Conservation (phyloP, 2,113 vertebrate species). For the Hiodon alosoides region DNA sequence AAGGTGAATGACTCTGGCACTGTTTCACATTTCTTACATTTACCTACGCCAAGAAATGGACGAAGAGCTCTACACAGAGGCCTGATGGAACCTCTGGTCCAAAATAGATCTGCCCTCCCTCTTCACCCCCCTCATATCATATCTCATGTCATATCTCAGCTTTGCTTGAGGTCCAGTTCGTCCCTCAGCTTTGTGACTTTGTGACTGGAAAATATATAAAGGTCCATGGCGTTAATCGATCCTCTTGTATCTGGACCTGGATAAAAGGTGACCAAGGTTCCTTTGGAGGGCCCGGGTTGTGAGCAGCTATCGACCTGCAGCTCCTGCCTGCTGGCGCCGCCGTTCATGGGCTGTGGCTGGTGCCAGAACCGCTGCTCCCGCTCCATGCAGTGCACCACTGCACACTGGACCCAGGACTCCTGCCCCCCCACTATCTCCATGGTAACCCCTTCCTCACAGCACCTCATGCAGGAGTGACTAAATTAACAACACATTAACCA, state of each 20-base stretch:
- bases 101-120: not conserved
- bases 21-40: not conserved
- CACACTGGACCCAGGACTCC: conserved; percentile 75
- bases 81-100: not conserved
- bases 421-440: conserved; percentile 75
- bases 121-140: not conserved
- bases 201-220: not conserved
- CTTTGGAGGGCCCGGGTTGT: conserved; percentile 82
- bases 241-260: not conserved
- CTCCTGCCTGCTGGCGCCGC: conserved; percentile 80
- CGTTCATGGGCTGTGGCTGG: conserved; percentile 89
- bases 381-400: conserved; percentile 54
- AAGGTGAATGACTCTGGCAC: conserved; percentile 65
- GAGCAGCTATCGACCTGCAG: conserved; percentile 82
- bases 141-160: not conserved
- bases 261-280: conserved; percentile 80
- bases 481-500: too few relatives aligned
- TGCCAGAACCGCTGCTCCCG: conserved; percentile 72
- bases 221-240: not conserved
- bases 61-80: not conserved
- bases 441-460: conserved; percentile 58
- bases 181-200: not conserved
- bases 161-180: not conserved
- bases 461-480: too few relatives aligned
- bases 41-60: too few relatives aligned